Evolutionary conservation across 2,888 invertebrate genomes (phyloP).

Genomic region (Apamea monoglypha): DNA sequence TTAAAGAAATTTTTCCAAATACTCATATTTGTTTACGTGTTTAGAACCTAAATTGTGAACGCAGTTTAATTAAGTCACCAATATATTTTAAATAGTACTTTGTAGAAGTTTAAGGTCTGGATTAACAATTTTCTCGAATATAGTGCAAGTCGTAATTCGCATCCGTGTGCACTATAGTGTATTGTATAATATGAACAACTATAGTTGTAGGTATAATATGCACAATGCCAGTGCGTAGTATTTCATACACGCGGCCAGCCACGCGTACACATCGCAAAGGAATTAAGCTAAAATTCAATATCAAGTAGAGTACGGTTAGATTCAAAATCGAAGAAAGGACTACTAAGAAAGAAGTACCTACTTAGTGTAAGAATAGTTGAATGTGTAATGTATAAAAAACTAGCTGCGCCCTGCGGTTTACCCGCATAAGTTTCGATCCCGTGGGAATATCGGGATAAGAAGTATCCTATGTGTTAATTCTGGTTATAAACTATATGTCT

Average conservation of each 20-base stretch:
- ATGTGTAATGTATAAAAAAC: no score
- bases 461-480: no score
- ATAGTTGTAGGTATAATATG: conserved; percentile 14
- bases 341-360: no score
- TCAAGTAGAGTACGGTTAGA: conserved; percentile 64
- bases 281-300: conserved; percentile 76
- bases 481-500: no score
- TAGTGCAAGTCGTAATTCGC: background rate
- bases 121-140: background rate
- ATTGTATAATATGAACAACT: conserved; percentile 20
- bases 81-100: background rate
- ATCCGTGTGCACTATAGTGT: background rate
- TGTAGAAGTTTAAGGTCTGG: background rate
- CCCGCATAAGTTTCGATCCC: no score
- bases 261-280: conserved; percentile 74
- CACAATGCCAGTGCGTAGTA: conserved; percentile 58
- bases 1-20: no score
- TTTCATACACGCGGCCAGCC: conserved; percentile 76
- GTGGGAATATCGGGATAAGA: no score
- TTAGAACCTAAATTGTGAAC: background rate
- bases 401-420: no score
- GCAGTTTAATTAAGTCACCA: background rate
- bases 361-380: background rate
- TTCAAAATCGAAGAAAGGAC: conserved; percentile 39
- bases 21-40: background rate